Evolutionary conservation across 2,888 invertebrate species (phyloP).

Genomic region (Brenthis daphne): DNA sequence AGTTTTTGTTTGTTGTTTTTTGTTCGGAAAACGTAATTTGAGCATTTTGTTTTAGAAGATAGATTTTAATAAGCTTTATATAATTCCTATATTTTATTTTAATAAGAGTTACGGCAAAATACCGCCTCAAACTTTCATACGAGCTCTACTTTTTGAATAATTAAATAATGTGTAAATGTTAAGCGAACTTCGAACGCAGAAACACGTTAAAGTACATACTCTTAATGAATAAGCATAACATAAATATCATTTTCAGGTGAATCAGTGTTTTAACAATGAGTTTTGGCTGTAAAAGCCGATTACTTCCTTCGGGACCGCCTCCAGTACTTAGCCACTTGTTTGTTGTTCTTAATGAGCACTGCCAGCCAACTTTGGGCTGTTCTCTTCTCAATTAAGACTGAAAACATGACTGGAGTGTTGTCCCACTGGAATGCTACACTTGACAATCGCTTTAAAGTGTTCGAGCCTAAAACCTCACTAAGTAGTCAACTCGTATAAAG

Average conservation of each 20-base stretch:
- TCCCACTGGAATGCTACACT: slow-evolving; percentile 45
- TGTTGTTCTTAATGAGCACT: slow-evolving; percentile 79
- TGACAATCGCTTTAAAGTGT: slow-evolving; percentile 40
- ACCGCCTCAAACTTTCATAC: background rate
- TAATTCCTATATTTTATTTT: no score
- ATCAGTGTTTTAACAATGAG: slow-evolving; percentile 45
- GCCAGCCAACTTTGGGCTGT: slow-evolving; percentile 74
- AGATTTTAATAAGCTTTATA: background rate
- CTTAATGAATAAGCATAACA: slow-evolving; percentile 37
- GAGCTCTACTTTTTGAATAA: slow-evolving; percentile 13
- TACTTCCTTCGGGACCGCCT: slow-evolving; percentile 63
- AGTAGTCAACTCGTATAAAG: slow-evolving; percentile 35
- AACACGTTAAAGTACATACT: slow-evolving; percentile 9
- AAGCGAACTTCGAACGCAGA: slow-evolving; percentile 2
- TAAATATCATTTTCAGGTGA: slow-evolving; percentile 46
- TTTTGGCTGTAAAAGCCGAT: slow-evolving; percentile 69
- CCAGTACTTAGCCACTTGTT: slow-evolving; percentile 76
- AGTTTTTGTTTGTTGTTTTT: slow-evolving; percentile 9
- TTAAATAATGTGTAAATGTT: slow-evolving; percentile 9
- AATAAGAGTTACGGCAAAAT: no score
- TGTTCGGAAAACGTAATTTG: slow-evolving; percentile 4
- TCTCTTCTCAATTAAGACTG: slow-evolving; percentile 78
- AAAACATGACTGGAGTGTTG: slow-evolving; percentile 72
- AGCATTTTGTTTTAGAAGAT: background rate
- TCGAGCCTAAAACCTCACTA: slow-evolving; percentile 38